Base-by-base conservation (phyloP, 2,888 invertebrate species). In the Podabrus alpinus region DNA sequence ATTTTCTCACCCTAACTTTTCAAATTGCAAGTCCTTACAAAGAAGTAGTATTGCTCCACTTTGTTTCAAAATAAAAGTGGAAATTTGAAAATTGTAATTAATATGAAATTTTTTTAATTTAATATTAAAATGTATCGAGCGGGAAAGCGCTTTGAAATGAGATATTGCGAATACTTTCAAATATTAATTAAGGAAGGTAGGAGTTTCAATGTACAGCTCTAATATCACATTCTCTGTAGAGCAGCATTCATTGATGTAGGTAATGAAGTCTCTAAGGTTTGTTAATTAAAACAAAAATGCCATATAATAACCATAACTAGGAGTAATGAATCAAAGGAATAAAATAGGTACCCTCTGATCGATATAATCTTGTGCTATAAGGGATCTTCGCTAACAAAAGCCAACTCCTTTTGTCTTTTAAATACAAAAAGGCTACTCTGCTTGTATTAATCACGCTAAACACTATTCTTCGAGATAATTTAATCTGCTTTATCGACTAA, bases 321-420 rank as follows among this genome's bases (percentile, higher is more conserved):
- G 78, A 74, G 75, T 80, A 80, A 80, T 80, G 79, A 80, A 74
- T 79, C 80, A 80, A 80, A 80, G 80, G 79, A 72, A 73, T 59
- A 68, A 71, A 69, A 74, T 72, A 66, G 60, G 62, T 69, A 19
- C 17, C 10, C 45, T 17, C n/a, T 69, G 74, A 72, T 76, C 76
- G 68, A 76, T 76, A 62, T 74, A 72, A 76, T 71, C 76, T 68
- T 24, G 24, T 68, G n/a, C n/a, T n/a, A 29, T 19, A 21, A 29
- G 61, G 24, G 15, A 69, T 24, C 19, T 61, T 29, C 59, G 5
- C 59, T 19, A 64, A 64, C 21, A 64, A 64, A 45, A 19, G 62
- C 13, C 15, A 11, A n/a, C 62, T 61, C 13, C 17, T 61, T 61
- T 17, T 61, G 61, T 61, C 16, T 61, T 61, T 61, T 16, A 45